Evolutionary conservation across 2,113 vertebrate species (phyloP), one percentile per base, ranked within the genome.

Genomic region (Patagioenas fasciata): DNA sequence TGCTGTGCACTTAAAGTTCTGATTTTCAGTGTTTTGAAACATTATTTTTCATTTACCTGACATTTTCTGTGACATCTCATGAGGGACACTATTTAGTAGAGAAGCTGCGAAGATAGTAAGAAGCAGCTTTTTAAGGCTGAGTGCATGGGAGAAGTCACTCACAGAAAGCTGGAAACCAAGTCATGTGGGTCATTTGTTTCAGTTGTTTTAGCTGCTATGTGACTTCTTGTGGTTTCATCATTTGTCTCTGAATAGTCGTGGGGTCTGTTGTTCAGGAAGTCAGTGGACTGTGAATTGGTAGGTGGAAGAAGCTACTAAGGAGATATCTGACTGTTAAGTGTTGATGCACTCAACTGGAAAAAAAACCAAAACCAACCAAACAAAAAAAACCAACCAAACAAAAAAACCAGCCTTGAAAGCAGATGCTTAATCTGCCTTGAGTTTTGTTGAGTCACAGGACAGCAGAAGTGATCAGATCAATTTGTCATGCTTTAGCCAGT

Each of bases 251-350:
- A 88, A 26, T 78, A 88, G 48, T 84, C 3, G 0, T 57, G 53
- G 72, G 57, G 40, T 86, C n/a, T 91, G 31, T 75, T 91, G 50
- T 72, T 92, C 65, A 72, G 80, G 79, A 89, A 81, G 69, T 70
- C 56, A 60, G 72, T 91, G 42, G 40, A 53, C 53, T 86, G 51
- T 77, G 64, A 73, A 12, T 34, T 88, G 28, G 13, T 83, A 60
- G 29, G 40, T 90, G 53, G 56, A 93, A 93, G 79, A 90, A 93
- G n/a, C 88, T 94, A 11, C 79, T 77, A 28, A 92, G 34, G 11
- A 70, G 80, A 32, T 88, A 62, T 80, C 57, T 92, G 88, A 88
- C 70, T 93, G 38, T 71, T 47, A 77, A 64, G 32, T 42, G 31
- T 77, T 73, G 50, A 54, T 92, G 71, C 11, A 20, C 21, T 93